Percentiles rank a stretch among this genome's conserved stretches.
phyloP scores from a whole-genome alignment of 2,797 vertebrate species.

The Macroramphosus scolopax region DNA sequence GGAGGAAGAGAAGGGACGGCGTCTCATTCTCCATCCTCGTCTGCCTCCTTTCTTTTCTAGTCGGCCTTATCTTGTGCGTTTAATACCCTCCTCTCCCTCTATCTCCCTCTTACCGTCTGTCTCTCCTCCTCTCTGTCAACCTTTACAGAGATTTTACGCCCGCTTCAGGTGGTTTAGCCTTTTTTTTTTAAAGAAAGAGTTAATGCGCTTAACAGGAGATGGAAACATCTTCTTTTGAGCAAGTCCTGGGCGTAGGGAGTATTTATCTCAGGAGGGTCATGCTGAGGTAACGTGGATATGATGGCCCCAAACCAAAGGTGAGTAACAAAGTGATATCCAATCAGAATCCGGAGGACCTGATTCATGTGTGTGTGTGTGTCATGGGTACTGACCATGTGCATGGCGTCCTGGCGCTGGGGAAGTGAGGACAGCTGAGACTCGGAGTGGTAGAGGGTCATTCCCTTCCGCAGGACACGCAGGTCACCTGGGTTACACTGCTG shows the following conservation, averaged over 20 bases:
- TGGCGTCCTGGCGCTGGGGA: conserved; percentile 86
- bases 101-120: neutral
- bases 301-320: too few species aligned
- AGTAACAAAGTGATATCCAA: too few species aligned
- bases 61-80: conserved; percentile 16
- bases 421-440: conserved; percentile 91
- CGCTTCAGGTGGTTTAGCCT: too few species aligned
- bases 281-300: too few species aligned
- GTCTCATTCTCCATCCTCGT: conserved; percentile 22
- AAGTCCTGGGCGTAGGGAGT: too few species aligned
- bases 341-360: too few species aligned
- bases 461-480: conserved; percentile 89
- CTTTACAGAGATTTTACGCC: too few species aligned
- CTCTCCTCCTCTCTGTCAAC: conserved; percentile 16
- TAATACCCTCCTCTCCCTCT: neutral
- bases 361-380: neutral
- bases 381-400: conserved; percentile 85
- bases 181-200: too few species aligned
- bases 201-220: too few species aligned
- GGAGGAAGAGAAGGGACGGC: conserved; percentile 24
- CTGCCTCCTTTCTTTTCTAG: conserved; percentile 11
- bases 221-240: too few species aligned
- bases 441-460: conserved; percentile 90
- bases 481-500: conserved; percentile 86
- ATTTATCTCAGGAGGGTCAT: too few species aligned